Evolutionary conservation across 2,888 invertebrate species (phyloP), one percentile per base, ranked within the genome.

Genomic region (Acholoe squamosa): DNA sequence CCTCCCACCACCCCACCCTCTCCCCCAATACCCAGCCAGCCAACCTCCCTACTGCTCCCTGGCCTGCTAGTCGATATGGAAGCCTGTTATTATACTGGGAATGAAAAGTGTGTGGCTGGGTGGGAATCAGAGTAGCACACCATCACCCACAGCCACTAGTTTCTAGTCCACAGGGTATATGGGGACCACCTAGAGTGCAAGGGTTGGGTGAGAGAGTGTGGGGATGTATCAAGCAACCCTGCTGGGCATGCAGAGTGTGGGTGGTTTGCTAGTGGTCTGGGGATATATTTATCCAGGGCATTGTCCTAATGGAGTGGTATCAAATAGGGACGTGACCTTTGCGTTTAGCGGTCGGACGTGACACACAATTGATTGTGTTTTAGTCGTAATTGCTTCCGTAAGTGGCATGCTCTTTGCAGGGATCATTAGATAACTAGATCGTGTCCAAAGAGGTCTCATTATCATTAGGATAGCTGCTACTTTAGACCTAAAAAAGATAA

Each of bases 61-160:
- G 10, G 43, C 10, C 43, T n/a, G n/a, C n/a, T n/a, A n/a, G n/a
- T 43, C 43, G 43, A 43, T 43, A 71, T 71, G 25, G 71, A 25
- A 71, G 71, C 25, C 71, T 71, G 71, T 71, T 71, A 71, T 71
- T 71, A 71, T 71, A 71, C 71, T n/a, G 28, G 71, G 31, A 71
- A 71, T 71, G 71, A 71, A 28, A 71, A 71, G 28, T n/a, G 71
- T 16, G 31, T 28, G 28, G n/a, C 71, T 5, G 71, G 14, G 43
- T 43, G 5, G 43, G 43, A 43, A 43, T 28, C 28, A 71, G 71
- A 28, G 14, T 3, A 28, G 71, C 71, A 71, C n/a, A 28, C n/a
- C 12, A 71, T 25, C 14, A 3, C 71, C n/a, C 12, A 71, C 71
- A 25, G 71, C 71, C 25, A 14, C 25, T 71, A 3, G 71, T 71